Conservation (phyloP, 1,140 invertebrate species). For the Micrasema minimum region DNA sequence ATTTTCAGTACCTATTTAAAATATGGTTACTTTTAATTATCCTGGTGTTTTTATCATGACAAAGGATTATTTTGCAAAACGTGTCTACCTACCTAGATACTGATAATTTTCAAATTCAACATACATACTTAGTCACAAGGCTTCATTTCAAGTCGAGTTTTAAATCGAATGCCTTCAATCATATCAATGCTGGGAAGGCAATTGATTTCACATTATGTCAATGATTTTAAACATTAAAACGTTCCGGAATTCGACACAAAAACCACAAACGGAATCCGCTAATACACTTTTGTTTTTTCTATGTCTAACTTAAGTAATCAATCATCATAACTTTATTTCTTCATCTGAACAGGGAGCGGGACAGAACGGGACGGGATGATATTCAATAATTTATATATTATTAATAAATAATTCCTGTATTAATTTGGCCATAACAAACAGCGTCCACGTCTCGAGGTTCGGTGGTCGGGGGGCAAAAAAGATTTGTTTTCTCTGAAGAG, state of each 20-base stretch:
- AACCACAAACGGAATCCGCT: constrained; percentile 28
- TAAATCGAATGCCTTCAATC: too few relatives aligned
- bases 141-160: too few relatives aligned
- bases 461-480: constrained; percentile 37
- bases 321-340: constrained; percentile 44
- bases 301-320: constrained; percentile 42
- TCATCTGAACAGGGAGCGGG: constrained; percentile 24
- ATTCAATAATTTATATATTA: constrained; percentile 46
- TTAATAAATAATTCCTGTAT: constrained; percentile 45
- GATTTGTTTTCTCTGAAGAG: constrained; percentile 7
- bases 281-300: constrained; percentile 35
- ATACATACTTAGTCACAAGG: too few relatives aligned
- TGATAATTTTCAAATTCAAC: too few relatives aligned
- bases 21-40: too few relatives aligned
- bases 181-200: neutral
- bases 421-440: constrained; percentile 42
- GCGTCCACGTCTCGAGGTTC: constrained; percentile 17
- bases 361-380: constrained; percentile 21
- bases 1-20: too few relatives aligned
- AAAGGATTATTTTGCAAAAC: too few relatives aligned
- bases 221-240: too few relatives aligned
- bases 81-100: too few relatives aligned
- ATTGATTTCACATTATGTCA: constrained; percentile 27
- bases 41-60: too few relatives aligned
- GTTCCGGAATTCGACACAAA: constrained; percentile 6